phyloP scores from a whole-genome alignment of 2,797 vertebrate genomes.

The Manis crassicaudata region DNA sequence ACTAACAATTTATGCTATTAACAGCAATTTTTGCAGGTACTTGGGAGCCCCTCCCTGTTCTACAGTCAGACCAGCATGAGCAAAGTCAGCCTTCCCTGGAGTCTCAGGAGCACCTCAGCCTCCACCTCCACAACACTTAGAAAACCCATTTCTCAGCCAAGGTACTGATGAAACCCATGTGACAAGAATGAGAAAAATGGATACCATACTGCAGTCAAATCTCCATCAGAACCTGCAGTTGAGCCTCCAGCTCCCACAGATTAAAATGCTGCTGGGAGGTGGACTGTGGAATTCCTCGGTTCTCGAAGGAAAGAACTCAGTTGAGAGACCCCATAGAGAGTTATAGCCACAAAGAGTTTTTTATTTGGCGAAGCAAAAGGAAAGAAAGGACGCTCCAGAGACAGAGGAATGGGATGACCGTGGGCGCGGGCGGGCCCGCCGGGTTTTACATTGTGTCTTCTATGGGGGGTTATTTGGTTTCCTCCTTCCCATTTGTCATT shows the following conservation, averaged over 20 bases:
- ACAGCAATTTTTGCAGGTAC: background rate
- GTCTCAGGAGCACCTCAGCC: background rate
- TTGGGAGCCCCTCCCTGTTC: background rate
- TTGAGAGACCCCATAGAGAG: too few relatives aligned
- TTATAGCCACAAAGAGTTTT: too few relatives aligned
- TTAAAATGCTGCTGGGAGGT: background rate
- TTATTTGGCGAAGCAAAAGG: too few relatives aligned
- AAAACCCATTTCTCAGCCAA: slow-evolving; percentile 1
- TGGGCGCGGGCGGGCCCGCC: too few relatives aligned
- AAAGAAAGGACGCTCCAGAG: too few relatives aligned
- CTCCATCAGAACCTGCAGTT: background rate
- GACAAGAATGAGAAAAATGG: background rate
- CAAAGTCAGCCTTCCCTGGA: background rate
- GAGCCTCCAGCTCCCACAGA: background rate
- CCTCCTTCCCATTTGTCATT: too few relatives aligned
- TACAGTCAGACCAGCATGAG: background rate
- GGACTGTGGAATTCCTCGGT: too few relatives aligned
- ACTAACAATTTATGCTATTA: background rate
- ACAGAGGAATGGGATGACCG: too few relatives aligned
- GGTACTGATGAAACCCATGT: background rate
- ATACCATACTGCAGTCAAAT: background rate
- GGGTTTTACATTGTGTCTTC: too few relatives aligned
- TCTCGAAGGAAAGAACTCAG: too few relatives aligned
- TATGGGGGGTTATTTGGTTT: too few relatives aligned
- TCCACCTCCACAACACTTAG: background rate